phyloP scores from a whole-genome alignment of 2,888 invertebrate genomes.

The Antitype chi region DNA sequence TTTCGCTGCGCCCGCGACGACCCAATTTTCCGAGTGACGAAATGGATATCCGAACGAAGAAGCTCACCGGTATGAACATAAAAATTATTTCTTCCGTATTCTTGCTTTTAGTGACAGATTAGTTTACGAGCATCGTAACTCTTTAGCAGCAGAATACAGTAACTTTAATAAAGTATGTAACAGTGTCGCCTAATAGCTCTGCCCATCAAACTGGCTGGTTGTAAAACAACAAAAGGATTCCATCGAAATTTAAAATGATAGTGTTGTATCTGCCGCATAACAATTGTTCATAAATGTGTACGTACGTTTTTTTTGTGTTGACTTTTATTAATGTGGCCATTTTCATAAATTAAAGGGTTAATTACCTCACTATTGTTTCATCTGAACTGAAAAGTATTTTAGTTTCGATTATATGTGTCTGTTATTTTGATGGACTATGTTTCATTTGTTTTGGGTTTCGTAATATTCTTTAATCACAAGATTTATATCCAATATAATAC shows the following conservation, averaged over 20 bases:
- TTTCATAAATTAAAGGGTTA: constrained; percentile 60
- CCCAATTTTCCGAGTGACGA: constrained; percentile 80
- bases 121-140: constrained; percentile 77
- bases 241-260: constrained; percentile 55
- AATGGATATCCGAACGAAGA: constrained; percentile 74
- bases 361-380: constrained; percentile 52
- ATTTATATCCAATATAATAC: neutral
- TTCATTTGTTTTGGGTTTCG: neutral
- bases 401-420: constrained; percentile 10
- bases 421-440: constrained; percentile 1
- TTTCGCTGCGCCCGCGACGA: constrained; percentile 71
- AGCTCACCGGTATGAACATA: constrained; percentile 73
- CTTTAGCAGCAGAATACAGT: constrained; percentile 65
- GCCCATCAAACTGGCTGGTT: constrained; percentile 49
- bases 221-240: constrained; percentile 64
- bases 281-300: constrained; percentile 62
- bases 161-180: constrained; percentile 64
- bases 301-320: constrained; percentile 47
- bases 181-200: constrained; percentile 56
- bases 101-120: constrained; percentile 76
- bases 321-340: constrained; percentile 44
- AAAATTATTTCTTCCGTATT: constrained; percentile 78
- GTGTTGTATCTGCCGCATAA: constrained; percentile 40
- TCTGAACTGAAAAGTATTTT: constrained; percentile 15
- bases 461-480: constrained; percentile 1